Base-by-base conservation (phyloP, 2,888 invertebrate genomes). In the Sicus ferrugineus region DNA sequence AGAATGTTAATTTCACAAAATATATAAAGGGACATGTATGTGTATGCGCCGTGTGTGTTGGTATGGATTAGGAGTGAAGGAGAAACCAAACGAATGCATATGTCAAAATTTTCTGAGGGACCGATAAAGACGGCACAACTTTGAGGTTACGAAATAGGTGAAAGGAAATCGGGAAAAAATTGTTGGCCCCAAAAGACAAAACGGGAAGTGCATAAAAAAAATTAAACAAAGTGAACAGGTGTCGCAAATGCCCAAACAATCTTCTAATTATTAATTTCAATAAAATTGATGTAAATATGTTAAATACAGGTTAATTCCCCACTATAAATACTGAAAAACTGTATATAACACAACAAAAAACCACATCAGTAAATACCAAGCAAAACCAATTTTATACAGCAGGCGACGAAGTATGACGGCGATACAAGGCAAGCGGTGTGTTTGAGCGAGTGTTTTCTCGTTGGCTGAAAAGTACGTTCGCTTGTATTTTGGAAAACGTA, bases 101-200 rank as follows among this genome's bases (percentile, higher is more conserved):
- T 70, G 69, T 54, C 72, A 72, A 71, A 69, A 63, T 67, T 69
- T 69, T 54, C 58, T 58, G 64, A 68, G 56, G 66, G 68, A 68
- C 63, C 42, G 48, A 70, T 50, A 72, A 70, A 68, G 70, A 68
- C 65, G 70, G 63, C 68, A 68, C 63, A 61, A 23, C 31, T 66
- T 66, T 21, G 42, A 23, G 58, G 42, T 66, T 42, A 58, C 42
- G 52, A 70, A 50, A 68, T 65, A 56, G 67, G 64, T 67, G 68
- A 62, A 61, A 67, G 50, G 31, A 26, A 62, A 59, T 52, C 21
- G 61, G 48, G 61, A 69, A 68, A 67, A 72, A 70, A 70, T 66
- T 73, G 73, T 71, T 70, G 67, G 71, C 56, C 70, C 67, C 73
- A 71, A n/a, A 50, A 64, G 64, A 64, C 50, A 64, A n/a, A 54